Conservation (phyloP, 1,140 invertebrate genomes). For the Heliconius nattereri region DNA sequence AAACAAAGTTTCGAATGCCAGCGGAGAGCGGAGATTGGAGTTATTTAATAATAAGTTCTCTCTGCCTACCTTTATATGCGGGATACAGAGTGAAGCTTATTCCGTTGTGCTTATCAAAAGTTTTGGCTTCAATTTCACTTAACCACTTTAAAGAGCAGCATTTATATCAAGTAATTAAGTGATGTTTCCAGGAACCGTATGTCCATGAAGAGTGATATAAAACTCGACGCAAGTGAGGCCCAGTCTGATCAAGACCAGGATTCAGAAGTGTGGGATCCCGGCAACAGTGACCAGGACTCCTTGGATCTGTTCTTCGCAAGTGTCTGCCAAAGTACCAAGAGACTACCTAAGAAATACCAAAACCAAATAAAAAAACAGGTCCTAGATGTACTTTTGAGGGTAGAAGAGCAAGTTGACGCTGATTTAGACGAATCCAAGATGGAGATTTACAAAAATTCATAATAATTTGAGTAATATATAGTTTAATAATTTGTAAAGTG, state of each 20-base stretch:
- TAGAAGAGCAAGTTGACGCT: constrained; percentile 61
- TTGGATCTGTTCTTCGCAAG: constrained; percentile 73
- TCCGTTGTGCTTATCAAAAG: background rate
- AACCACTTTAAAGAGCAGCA: constrained; percentile 9
- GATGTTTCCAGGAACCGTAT: constrained; percentile 51
- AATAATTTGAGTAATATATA: background rate
- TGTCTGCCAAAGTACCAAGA: constrained; percentile 68
- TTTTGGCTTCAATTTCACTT: no score
- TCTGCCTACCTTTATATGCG: background rate
- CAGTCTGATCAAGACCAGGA: constrained; percentile 55
- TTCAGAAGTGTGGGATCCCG: constrained; percentile 51
- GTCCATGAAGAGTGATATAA: constrained; percentile 50
- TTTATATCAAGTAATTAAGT: constrained; percentile 24
- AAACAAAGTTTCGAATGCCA: no score
- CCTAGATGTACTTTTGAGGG: constrained; percentile 60
- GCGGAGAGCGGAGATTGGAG: background rate
- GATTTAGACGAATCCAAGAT: constrained; percentile 47
- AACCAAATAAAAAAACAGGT: constrained; percentile 60
- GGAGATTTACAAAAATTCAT: constrained; percentile 39
- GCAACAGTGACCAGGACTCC: constrained; percentile 51
- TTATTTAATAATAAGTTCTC: background rate
- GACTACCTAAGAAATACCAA: constrained; percentile 60
- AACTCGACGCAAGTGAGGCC: constrained; percentile 57
- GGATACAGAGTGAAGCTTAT: background rate
- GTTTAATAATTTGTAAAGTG: background rate